Percentiles rank a stretch among this genome's conserved stretches.
Evolutionary conservation across 2,113 vertebrate species (phyloP).

Genomic region (Taurulus bubalis): DNA sequence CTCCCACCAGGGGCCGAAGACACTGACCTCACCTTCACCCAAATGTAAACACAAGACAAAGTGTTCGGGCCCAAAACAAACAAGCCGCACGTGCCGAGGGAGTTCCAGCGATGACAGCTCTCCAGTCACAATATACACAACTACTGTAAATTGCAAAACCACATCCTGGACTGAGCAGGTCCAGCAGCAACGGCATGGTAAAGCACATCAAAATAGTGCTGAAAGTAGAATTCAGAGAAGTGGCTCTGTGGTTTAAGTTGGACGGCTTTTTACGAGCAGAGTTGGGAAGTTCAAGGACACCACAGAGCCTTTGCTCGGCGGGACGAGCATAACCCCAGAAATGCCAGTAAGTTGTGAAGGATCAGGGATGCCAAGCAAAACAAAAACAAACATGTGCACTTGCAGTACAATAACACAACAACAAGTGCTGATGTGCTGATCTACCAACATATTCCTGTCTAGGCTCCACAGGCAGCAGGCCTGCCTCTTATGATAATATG

Average conservation of each 20-base stretch:
- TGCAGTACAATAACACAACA: background rate
- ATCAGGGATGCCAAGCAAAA: background rate
- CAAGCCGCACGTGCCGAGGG: conserved; percentile 58
- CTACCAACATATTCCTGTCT: no score
- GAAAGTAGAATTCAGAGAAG: background rate
- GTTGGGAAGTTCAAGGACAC: conserved; percentile 6
- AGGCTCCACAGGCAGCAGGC: background rate
- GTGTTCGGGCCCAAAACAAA: conserved; percentile 66
- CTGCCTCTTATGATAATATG: conserved; percentile 54
- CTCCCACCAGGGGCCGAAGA: conserved; percentile 62
- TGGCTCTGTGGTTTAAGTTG: background rate
- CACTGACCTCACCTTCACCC: conserved; percentile 66
- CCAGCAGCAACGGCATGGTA: no score
- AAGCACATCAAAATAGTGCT: no score
- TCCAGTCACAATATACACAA: background rate
- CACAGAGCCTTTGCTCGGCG: background rate
- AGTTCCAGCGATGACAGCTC: conserved; percentile 14
- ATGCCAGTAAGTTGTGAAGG: background rate
- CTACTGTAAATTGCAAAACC: conserved; percentile 29
- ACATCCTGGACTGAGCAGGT: background rate
- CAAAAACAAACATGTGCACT: background rate
- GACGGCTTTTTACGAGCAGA: background rate
- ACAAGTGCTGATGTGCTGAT: background rate
- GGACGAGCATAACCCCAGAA: background rate
- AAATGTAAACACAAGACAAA: conserved; percentile 70